Percentiles rank a stretch among this genome's conserved stretches.
Conservation (phyloP, 1,140 invertebrate species). For the Neodiprion fabricii region DNA sequence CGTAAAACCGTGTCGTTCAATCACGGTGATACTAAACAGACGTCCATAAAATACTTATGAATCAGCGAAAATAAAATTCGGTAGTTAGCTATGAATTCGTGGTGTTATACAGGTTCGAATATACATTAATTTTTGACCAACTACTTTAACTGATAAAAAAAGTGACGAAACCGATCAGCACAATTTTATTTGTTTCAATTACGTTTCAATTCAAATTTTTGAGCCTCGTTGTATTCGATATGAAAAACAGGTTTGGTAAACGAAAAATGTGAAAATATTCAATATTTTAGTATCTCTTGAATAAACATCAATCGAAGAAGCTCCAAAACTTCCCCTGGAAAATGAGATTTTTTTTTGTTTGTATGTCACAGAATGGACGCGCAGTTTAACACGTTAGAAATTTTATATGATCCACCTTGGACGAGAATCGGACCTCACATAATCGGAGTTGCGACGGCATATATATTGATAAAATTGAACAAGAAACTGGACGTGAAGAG, state of each 20-base stretch:
- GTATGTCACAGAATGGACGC: slow-evolving; percentile 53
- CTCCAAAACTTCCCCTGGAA: neutral
- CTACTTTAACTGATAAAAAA: neutral
- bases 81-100: too few relatives aligned
- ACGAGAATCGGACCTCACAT: slow-evolving; percentile 61
- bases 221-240: too few relatives aligned
- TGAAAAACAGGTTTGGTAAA: neutral
- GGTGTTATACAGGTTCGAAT: too few relatives aligned
- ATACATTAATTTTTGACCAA: too few relatives aligned
- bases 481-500: slow-evolving; percentile 48
- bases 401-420: slow-evolving; percentile 62
- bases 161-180: too few relatives aligned
- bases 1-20: neutral
- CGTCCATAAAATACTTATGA: too few relatives aligned
- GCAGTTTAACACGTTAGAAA: slow-evolving; percentile 48
- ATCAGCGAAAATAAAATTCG: too few relatives aligned
- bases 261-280: too few relatives aligned
- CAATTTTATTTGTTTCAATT: too few relatives aligned
- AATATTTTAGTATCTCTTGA: too few relatives aligned
- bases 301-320: neutral
- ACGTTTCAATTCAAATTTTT: too few relatives aligned
- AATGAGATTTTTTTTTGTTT: slow-evolving; percentile 17
- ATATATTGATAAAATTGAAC: slow-evolving; percentile 51
- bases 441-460: slow-evolving; percentile 58
- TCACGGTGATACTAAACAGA: neutral